Conservation (phyloP, 2,797 vertebrate genomes). For the Scolopax rusticola region DNA sequence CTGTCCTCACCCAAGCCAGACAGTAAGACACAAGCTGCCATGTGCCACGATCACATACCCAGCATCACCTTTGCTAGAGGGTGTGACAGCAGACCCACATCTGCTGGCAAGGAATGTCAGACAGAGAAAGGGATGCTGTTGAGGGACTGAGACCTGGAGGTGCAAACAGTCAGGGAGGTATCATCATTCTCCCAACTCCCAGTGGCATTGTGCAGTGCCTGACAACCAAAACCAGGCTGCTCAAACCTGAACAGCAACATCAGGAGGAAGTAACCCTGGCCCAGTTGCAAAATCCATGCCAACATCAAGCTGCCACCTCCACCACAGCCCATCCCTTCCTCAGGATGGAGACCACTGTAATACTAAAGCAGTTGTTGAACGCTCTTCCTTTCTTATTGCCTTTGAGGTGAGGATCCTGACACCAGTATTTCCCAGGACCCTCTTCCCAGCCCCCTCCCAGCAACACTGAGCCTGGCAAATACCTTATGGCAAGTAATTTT, state of each 20-base stretch:
- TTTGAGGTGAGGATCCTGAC: background rate
- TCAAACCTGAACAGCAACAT: fast-evolving
- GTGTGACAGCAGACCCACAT: background rate
- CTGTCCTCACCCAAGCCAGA: background rate
- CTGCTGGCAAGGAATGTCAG: background rate
- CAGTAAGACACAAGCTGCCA: background rate
- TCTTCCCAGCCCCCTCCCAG: background rate
- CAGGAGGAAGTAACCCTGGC: background rate
- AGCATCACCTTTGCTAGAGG: background rate
- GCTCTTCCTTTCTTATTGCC: background rate
- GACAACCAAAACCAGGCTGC: background rate
- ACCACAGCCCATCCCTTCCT: background rate
- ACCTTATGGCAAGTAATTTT: slow-evolving; percentile 75
- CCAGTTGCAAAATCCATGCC: background rate
- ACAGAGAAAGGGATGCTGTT: background rate
- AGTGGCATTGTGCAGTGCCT: background rate
- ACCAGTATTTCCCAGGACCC: background rate
- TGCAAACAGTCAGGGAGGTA: background rate
- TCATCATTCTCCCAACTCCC: background rate
- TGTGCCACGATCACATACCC: background rate
- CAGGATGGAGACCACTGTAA: fast-evolving
- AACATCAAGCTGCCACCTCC: background rate
- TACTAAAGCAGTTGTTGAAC: background rate
- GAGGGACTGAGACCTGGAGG: background rate
- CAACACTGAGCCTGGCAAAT: slow-evolving; percentile 38